Percentiles rank a stretch among this genome's conserved stretches.
Evolutionary conservation across 1,140 invertebrate species (phyloP).

Genomic region (Aphelenchoides fujianensis): DNA sequence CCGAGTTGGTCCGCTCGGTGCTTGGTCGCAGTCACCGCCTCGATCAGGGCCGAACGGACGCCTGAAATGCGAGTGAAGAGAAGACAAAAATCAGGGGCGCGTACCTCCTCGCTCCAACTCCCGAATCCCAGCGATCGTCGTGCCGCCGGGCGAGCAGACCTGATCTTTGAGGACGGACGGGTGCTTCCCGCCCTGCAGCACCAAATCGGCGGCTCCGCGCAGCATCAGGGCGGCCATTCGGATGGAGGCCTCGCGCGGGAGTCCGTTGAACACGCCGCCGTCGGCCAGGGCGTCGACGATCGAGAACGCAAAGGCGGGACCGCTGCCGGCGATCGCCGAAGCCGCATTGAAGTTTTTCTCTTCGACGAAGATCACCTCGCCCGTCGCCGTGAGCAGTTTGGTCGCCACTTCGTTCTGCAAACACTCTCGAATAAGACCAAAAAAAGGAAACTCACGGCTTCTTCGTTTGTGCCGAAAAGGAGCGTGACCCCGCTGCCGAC

Average conservation of each 20-base stretch:
- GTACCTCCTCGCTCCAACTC: slow-evolving; percentile 37
- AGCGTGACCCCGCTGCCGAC: slow-evolving; percentile 13
- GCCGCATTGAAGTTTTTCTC: slow-evolving; percentile 40
- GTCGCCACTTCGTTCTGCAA: slow-evolving; percentile 22
- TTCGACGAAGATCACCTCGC: slow-evolving; percentile 21
- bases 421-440: too few species aligned
- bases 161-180: slow-evolving; percentile 35
- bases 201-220: slow-evolving; percentile 24
- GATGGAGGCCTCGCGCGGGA: slow-evolving; percentile 32
- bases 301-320: slow-evolving; percentile 45
- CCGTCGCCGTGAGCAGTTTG: slow-evolving; percentile 21
- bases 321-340: slow-evolving; percentile 34
- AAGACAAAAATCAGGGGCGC: not conserved
- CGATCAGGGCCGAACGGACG: slow-evolving; percentile 36
- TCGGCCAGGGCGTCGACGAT: slow-evolving; percentile 42
- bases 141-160: slow-evolving; percentile 45
- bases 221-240: slow-evolving; percentile 33
- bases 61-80: slow-evolving; percentile 9
- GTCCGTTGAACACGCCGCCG: slow-evolving; percentile 36
- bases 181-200: slow-evolving; percentile 18
- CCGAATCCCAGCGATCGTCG: slow-evolving; percentile 39
- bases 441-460: not conserved
- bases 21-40: slow-evolving; percentile 36
- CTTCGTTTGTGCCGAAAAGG: not conserved
- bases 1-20: slow-evolving; percentile 28